phyloP scores from a whole-genome alignment of 2,888 invertebrate genomes.

The Mesochorus sp. region DNA sequence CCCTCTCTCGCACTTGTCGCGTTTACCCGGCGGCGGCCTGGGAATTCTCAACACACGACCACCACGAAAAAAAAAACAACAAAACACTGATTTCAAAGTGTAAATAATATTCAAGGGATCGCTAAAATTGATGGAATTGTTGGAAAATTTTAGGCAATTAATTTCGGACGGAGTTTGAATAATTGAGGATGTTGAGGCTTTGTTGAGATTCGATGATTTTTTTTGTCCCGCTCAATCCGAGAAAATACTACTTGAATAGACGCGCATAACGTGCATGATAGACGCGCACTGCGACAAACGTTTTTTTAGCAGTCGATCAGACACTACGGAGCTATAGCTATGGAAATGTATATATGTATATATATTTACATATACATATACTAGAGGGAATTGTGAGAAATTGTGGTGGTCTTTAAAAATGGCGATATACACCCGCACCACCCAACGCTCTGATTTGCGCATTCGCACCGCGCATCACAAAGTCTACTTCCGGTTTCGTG shows the following conservation, averaged over 20 bases:
- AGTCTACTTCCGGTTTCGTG: neutral
- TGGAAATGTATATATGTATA: no score
- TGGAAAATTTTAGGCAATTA: neutral
- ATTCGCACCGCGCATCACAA: conserved; percentile 11
- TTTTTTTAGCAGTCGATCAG: conserved; percentile 6
- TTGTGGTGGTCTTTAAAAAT: conserved; percentile 65
- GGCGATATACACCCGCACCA: conserved; percentile 46
- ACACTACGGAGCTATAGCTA: neutral
- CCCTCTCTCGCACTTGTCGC: conserved; percentile 1
- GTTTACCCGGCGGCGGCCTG: conserved; percentile 26
- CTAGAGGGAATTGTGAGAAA: conserved; percentile 50
- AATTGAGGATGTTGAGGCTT: neutral
- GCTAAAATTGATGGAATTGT: neutral
- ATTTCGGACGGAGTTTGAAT: neutral
- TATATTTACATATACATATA: no score
- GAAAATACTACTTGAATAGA: neutral
- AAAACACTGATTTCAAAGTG: neutral
- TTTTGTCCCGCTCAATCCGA: neutral
- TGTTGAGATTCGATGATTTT: neutral
- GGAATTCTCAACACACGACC: neutral
- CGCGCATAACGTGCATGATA: no score
- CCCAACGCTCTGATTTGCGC: neutral
- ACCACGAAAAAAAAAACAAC: neutral
- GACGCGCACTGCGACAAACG: conserved; percentile 42
- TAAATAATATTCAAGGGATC: neutral